Evolutionary conservation across 2,797 vertebrate species (phyloP), one percentile per base, ranked within the genome.

Genomic region (Amphiprion clarkii): DNA sequence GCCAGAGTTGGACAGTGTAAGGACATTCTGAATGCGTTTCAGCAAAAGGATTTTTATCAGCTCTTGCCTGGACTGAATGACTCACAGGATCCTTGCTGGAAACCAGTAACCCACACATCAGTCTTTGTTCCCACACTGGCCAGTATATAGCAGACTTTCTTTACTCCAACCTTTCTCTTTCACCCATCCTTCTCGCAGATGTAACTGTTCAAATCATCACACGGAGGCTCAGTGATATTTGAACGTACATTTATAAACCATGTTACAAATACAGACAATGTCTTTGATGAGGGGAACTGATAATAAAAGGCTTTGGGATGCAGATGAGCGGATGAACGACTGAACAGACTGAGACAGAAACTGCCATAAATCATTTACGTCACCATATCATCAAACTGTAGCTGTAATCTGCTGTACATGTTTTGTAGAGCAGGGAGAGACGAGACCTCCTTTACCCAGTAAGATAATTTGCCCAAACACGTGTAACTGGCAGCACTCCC

Each of bases 401-500:
- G 90, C 90, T 93, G 89, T 92, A 93, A 94, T 93, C 94, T 95
- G 93, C 94, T 95, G 93, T 95, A 94, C 87, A 91, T 94, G 93
- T 94, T 92, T 88, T 86, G 84, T 93, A 90, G 89, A 90, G 83
- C 68, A 78, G 79, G 83, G 84, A 76, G 75, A 79, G 68, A 70
- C 16, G 3, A 87, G 72, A 71, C 87, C 81, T 86, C 83, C 82
- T 84, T 66, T 85, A 89, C 81, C 85, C 82, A 84, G 72, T 88
- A 85, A 87, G 66, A 84, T 84, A 53, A 88, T 89, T 93, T 81
- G 79, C 81, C 91, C 83, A 78, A 88, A 90, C 80, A 74, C 72
- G 79, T 93, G 86, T 89, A 93, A 91, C 92, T 89, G 87, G 88
- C 92, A 87, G 78, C 85, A 80, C 84, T 40, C 63, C 36, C 12